Percentiles rank a stretch among this genome's conserved stretches.
Conservation (phyloP, 92 coral and sea anemone species). For the Micromussa lordhowensis region DNA sequence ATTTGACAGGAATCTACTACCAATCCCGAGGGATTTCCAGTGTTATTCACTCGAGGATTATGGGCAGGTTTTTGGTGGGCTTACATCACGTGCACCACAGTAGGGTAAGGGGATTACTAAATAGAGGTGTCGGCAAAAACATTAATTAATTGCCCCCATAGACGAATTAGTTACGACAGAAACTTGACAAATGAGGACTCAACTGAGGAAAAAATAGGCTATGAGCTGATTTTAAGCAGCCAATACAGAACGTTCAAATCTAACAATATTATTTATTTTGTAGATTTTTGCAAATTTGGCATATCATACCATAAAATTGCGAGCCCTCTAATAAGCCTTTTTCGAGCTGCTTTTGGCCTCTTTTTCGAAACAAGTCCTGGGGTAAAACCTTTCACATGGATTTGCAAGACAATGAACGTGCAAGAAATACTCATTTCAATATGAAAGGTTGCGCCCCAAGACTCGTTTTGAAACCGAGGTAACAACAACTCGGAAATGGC, state of each 20-base stretch:
- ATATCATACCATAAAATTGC: not conserved
- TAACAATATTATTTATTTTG: too few relatives aligned
- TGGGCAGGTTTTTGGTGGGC: slow-evolving; percentile 70
- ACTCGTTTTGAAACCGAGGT: too few relatives aligned
- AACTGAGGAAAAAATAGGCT: not conserved
- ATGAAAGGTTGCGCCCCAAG: too few relatives aligned
- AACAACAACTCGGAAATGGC: too few relatives aligned
- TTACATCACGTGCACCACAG: slow-evolving; percentile 59
- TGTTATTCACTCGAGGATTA: slow-evolving; percentile 42
- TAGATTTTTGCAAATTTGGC: too few relatives aligned
- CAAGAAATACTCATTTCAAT: too few relatives aligned
- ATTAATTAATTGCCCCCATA: not conserved
- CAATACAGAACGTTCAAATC: not conserved
- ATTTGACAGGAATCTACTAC: slow-evolving; percentile 32
- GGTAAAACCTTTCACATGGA: too few relatives aligned
- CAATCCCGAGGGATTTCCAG: slow-evolving; percentile 50
- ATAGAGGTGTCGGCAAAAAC: not conserved
- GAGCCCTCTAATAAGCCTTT: too few relatives aligned
- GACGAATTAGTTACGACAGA: not conserved
- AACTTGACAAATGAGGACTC: not conserved
- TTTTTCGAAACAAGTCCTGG: too few relatives aligned
- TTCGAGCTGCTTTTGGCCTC: too few relatives aligned
- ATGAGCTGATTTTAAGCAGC: not conserved
- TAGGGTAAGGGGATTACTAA: slow-evolving; percentile 46
- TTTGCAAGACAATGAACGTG: too few relatives aligned